Conservation (phyloP, 2,113 vertebrate genomes). For the Misgurnus mizolepis region DNA sequence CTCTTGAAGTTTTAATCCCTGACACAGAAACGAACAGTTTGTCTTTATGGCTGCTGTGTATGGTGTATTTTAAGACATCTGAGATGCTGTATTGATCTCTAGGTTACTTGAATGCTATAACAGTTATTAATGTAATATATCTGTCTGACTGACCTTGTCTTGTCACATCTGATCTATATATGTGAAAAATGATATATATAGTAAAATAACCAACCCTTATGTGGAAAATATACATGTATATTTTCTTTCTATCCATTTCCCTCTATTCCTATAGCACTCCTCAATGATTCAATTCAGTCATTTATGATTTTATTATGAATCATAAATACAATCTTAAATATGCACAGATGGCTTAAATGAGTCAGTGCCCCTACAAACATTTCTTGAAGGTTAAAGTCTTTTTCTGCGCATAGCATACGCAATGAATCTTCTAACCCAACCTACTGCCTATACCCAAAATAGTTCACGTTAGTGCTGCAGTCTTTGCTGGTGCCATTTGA, state of each 20-base stretch:
- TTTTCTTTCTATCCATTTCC: slow-evolving; percentile 49
- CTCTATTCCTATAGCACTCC: slow-evolving; percentile 43
- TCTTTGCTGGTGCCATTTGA: not conserved
- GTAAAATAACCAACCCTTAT: slow-evolving; percentile 55
- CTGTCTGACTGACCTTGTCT: slow-evolving; percentile 53
- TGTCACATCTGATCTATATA: slow-evolving; percentile 62
- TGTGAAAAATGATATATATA: slow-evolving; percentile 63
- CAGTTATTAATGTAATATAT: not conserved
- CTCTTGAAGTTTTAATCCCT: too few species aligned
- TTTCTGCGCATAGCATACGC: slow-evolving; percentile 1
- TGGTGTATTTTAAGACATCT: not conserved
- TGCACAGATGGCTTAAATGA: slow-evolving; percentile 20
- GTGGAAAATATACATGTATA: slow-evolving; percentile 62
- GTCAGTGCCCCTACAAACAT: slow-evolving; percentile 20
- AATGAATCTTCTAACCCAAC: not conserved
- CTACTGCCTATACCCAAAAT: slow-evolving; percentile 20
- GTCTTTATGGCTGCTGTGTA: not conserved
- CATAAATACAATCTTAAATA: slow-evolving; percentile 6
- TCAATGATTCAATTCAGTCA: not conserved
- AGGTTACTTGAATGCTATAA: not conserved
- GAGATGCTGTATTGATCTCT: not conserved
- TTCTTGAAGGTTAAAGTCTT: slow-evolving; percentile 15
- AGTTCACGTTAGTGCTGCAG: slow-evolving; percentile 20
- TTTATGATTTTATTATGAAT: slow-evolving; percentile 8
- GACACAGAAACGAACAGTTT: not conserved